Evolutionary conservation across 1,140 invertebrate species (phyloP).

Genomic region (Sesamia nonagrioides): DNA sequence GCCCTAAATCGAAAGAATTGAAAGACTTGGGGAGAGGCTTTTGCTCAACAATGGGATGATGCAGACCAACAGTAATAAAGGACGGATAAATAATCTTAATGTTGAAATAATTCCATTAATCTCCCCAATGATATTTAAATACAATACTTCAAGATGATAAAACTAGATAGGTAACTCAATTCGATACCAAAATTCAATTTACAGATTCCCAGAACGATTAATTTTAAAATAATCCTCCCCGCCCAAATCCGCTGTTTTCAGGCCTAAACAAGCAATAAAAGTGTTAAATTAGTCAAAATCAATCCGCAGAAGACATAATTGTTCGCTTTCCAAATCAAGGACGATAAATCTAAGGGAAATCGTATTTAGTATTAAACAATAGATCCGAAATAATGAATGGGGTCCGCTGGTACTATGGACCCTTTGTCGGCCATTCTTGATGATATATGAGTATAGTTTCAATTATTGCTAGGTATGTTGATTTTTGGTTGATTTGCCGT

Average conservation of each 20-base stretch:
- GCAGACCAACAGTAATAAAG: too few species aligned
- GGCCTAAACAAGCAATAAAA: slow-evolving; percentile 63
- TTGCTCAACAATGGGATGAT: too few species aligned
- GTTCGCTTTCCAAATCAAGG: slow-evolving; percentile 61
- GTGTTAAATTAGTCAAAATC: slow-evolving; percentile 67
- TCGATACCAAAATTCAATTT: not conserved
- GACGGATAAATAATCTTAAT: too few species aligned
- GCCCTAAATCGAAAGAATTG: too few species aligned
- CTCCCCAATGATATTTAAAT: not conserved
- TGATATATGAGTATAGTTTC: slow-evolving; percentile 29
- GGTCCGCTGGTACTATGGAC: slow-evolving; percentile 41
- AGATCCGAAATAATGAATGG: slow-evolving; percentile 64
- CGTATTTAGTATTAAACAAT: slow-evolving; percentile 73
- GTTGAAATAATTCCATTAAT: too few species aligned
- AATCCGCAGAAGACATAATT: slow-evolving; percentile 69
- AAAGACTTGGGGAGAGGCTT: too few species aligned
- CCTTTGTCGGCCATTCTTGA: slow-evolving; percentile 46
- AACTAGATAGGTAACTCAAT: not conserved
- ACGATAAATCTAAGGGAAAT: slow-evolving; percentile 71
- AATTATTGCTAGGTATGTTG: not conserved
- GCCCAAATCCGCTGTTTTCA: slow-evolving; percentile 17
- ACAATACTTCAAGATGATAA: not conserved
- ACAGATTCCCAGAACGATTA: slow-evolving; percentile 23
- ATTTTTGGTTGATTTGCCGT: not conserved
- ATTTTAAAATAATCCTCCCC: slow-evolving; percentile 47